Conservation (phyloP, 2,797 vertebrate genomes). For the Scolopax rusticola region DNA sequence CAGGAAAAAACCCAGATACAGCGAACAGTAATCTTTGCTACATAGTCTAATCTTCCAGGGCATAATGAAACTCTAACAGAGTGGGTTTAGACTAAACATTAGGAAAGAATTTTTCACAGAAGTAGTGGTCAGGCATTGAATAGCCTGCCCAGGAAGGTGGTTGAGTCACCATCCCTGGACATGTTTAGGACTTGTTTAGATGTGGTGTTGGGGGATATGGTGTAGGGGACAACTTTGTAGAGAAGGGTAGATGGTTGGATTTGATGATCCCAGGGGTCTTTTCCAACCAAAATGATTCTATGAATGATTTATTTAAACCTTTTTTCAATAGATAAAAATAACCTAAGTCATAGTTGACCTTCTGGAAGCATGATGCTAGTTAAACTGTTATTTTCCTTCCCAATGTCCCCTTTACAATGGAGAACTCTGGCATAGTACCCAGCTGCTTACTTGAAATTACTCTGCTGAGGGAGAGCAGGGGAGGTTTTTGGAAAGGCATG, state of each 20-base stretch:
- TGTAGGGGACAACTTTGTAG: too few species aligned
- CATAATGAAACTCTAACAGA: not conserved
- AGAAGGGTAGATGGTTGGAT: too few species aligned
- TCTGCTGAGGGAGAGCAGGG: not conserved
- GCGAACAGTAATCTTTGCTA: not conserved
- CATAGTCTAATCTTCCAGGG: not conserved
- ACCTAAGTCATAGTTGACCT: not conserved
- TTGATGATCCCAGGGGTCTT: too few species aligned
- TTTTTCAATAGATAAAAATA: not conserved
- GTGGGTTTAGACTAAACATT: too few species aligned
- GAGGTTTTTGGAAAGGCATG: not conserved
- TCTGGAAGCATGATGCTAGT: not conserved
- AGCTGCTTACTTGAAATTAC: not conserved
- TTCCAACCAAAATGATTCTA: too few species aligned
- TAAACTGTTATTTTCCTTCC: constrained; percentile 3
- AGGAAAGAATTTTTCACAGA: too few species aligned
- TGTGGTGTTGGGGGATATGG: too few species aligned
- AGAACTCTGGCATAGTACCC: not conserved
- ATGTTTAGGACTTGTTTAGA: too few species aligned
- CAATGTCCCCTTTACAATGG: not conserved
- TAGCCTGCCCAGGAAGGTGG: too few species aligned
- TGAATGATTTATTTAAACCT: not conserved
- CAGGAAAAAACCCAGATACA: not conserved
- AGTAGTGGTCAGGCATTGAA: too few species aligned
- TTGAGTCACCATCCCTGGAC: too few species aligned